Conservation (phyloP, 1,140 invertebrate genomes). For the Diuraphis noxia region DNA sequence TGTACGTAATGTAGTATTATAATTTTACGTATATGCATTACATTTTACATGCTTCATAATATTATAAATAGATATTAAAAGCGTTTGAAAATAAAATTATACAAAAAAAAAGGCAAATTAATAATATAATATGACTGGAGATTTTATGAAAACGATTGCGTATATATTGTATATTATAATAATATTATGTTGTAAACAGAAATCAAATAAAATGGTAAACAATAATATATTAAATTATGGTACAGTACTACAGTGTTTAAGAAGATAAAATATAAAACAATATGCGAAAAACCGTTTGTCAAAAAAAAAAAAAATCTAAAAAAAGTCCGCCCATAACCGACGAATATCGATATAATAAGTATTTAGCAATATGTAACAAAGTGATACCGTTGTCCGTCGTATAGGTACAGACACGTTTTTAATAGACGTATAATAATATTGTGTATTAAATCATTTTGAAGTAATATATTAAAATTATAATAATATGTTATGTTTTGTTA, state of each 20-base stretch:
- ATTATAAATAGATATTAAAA: background rate
- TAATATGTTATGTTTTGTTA: conserved; percentile 38
- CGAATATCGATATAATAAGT: background rate
- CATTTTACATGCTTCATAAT: background rate
- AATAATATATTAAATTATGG: background rate
- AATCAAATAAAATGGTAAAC: background rate
- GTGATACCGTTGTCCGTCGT: background rate
- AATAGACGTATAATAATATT: too few relatives aligned
- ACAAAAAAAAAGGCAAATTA: too few relatives aligned
- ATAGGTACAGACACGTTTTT: background rate
- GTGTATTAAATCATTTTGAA: background rate
- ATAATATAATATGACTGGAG: background rate
- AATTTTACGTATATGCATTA: background rate
- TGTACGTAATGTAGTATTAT: background rate
- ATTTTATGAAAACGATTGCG: background rate
- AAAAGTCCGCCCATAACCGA: background rate
- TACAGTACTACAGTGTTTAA: background rate
- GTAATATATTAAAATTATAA: conserved; percentile 1
- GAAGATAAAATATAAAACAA: background rate
- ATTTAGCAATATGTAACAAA: background rate
- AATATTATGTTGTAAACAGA: background rate
- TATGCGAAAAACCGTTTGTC: background rate
- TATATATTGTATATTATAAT: too few relatives aligned
- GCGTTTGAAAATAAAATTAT: background rate
- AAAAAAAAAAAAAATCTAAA: background rate